Base-by-base conservation (phyloP, 2,888 invertebrate species). In the Drosophila pegasa region DNA sequence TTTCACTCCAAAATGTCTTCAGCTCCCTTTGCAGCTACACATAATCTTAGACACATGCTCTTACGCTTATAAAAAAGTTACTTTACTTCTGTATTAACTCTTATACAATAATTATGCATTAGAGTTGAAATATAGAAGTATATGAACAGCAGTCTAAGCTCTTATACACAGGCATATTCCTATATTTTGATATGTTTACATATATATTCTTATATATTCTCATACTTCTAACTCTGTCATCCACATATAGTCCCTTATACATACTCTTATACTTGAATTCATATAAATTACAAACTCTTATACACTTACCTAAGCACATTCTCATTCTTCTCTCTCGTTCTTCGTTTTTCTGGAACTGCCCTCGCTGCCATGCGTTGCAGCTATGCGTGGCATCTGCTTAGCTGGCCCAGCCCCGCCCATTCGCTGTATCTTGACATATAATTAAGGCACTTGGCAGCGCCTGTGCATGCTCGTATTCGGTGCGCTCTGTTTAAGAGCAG, bases 361-460 rank as follows among this genome's bases (percentile, higher is more conserved):
- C 75, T 75, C 75, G 71, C 8, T 62, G 3, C 5, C 7, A 45
- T 29, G 43, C 27, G 33, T 37, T 71, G 45, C 58, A 71, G 33
- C 45, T 57, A 33, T 41, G 60, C 33, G 48, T 71, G 50, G 40
- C 61, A 66, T 45, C 54, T 54, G 60, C 66, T 60, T 63, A 41
- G 54, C 62, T 54, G 38, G 60, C 62, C 41, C 41, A 1, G 55
- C 65, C 52, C 60, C 71, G 68, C 72, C 60, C 57, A 43, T 52
- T 43, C 47, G 41, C 60, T 55, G 58, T 57, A 38, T 60, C 75
- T 75, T 75, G 76, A 75, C 75, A 71, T 75, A 71, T 75, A 75
- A 75, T 75, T 75, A 75, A 63, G 68, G 59, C 45, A 50, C 57
- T 68, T 55, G 52, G 31, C 27, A 27, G 43, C 43, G 59, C 33